These are phyloP conservation scores for Balaenoptera acutorostrata DNA, from an alignment of 2,113 vertebrate species.

Conservation along the genomic window DNA sequence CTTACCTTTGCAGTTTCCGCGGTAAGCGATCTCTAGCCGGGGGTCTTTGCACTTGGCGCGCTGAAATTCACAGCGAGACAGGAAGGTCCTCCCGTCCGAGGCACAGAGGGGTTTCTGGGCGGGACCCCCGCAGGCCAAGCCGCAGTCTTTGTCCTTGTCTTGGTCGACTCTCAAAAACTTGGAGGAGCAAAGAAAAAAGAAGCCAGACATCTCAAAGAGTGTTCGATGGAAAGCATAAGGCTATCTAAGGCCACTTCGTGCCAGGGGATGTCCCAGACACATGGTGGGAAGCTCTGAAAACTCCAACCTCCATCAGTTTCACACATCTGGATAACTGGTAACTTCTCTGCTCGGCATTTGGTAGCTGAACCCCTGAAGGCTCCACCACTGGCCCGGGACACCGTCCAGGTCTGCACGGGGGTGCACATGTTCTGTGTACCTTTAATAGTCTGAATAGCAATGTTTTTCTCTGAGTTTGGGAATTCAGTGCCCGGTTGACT, in stretches of 20 bases:
- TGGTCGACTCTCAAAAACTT: slow-evolving; percentile 97
- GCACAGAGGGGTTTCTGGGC: slow-evolving; percentile 93
- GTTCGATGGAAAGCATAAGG: no score
- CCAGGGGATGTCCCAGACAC: fast-evolving
- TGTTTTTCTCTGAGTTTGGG: no score
- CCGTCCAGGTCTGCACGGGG: fast-evolving
- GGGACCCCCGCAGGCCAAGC: slow-evolving; percentile 88
- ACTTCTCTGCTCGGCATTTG: fast-evolving
- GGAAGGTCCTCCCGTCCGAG: slow-evolving; percentile 95
- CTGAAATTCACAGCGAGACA: slow-evolving; percentile 96
- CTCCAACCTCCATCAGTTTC: fast-evolving
- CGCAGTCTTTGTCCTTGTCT: slow-evolving; percentile 93
- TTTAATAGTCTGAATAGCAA: fast-evolving
- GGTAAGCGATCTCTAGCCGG: slow-evolving; percentile 91
- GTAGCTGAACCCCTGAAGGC: fast-evolving
- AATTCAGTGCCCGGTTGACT: no score
- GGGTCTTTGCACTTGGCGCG: slow-evolving; percentile 97
- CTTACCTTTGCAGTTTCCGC: slow-evolving; percentile 96
- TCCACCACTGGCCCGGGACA: fast-evolving
- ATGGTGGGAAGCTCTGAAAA: fast-evolving
- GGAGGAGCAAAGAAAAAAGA: neutral
- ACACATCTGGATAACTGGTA: fast-evolving
- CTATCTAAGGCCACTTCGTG: fast-evolving
- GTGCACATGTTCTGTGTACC: fast-evolving
- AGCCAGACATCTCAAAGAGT: neutral